These are phyloP conservation scores for Himantopus leucocephalus DNA, from an alignment of 2,113 vertebrate genomes.

Conservation along the genomic window DNA sequence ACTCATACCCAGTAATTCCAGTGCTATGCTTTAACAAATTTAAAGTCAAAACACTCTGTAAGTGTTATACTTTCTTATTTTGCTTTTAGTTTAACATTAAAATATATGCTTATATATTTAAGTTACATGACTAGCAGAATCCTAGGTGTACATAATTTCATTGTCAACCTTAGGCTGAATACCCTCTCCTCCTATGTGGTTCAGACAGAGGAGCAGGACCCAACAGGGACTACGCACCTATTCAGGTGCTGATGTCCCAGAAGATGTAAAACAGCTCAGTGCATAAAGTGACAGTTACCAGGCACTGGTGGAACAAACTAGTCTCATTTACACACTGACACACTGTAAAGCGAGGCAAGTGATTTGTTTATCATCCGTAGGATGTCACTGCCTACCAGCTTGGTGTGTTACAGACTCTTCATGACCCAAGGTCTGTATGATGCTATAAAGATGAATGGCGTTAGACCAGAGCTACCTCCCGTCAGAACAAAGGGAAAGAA, in stretches of 20 bases:
- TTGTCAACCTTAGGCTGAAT: not conserved
- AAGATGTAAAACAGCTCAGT: not conserved
- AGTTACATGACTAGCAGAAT: not conserved
- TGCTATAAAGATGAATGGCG: not conserved
- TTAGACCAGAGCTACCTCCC: not conserved
- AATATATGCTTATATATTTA: not conserved
- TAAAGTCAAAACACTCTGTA: not conserved
- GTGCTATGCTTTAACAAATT: not conserved
- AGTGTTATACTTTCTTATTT: not conserved
- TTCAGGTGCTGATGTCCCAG: not conserved
- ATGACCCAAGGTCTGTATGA: too few species aligned
- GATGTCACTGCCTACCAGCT: not conserved
- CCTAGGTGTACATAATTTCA: not conserved
- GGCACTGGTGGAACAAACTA: not conserved
- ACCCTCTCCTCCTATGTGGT: not conserved
- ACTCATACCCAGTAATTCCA: not conserved
- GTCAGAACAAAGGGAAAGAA: not conserved
- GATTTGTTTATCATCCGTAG: not conserved
- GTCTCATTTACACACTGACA: not conserved
- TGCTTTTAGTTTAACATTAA: not conserved
- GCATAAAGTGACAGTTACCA: not conserved
- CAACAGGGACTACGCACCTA: rapidly evolving
- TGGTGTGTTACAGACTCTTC: rapidly evolving
- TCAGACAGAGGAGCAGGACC: not conserved
- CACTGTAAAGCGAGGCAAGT: not conserved